These are phyloP conservation scores for Hippasteria phrygiana DNA, from an alignment of 53 echinoderm and acorn worm species.

Conservation along the genomic window DNA sequence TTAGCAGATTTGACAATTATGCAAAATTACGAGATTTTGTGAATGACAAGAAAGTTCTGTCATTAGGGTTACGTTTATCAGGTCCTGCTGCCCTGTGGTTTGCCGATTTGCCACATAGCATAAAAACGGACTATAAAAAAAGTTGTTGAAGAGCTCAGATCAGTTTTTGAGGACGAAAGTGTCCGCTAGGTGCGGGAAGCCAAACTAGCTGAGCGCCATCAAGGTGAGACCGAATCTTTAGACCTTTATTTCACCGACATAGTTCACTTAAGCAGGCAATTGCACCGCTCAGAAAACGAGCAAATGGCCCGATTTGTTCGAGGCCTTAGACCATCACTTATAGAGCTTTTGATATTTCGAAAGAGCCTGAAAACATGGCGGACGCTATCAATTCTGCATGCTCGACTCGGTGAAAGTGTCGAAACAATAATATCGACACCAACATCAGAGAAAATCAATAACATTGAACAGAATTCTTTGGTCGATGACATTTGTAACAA, in stretches of 20 bases:
- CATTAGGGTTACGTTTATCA: too few relatives aligned
- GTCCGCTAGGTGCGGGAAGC: conserved; percentile 5
- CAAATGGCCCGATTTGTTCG: conserved; percentile 19
- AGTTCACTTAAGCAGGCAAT: not conserved
- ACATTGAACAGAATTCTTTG: not conserved
- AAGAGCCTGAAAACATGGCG: not conserved
- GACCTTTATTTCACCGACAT: not conserved
- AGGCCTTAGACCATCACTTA: not conserved
- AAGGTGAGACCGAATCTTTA: not conserved
- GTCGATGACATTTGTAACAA: not conserved
- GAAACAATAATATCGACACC: conserved; percentile 2
- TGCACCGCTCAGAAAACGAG: conserved; percentile 4
- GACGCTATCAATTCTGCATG: conserved; percentile 17
- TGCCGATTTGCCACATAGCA: too few relatives aligned
- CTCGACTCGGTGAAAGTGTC: not conserved
- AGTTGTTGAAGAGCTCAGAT: not conserved
- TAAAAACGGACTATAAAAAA: too few relatives aligned
- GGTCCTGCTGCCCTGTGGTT: too few relatives aligned
- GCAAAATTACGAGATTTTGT: too few relatives aligned
- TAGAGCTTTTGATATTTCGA: conserved; percentile 8
- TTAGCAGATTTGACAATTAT: too few relatives aligned
- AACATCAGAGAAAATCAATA: not conserved
- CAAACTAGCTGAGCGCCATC: not conserved
- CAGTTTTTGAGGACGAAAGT: not conserved
- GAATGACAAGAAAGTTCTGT: too few relatives aligned